phyloP scores from a whole-genome alignment of 2,888 invertebrate genomes.

The Tenthredo scrophulariae region DNA sequence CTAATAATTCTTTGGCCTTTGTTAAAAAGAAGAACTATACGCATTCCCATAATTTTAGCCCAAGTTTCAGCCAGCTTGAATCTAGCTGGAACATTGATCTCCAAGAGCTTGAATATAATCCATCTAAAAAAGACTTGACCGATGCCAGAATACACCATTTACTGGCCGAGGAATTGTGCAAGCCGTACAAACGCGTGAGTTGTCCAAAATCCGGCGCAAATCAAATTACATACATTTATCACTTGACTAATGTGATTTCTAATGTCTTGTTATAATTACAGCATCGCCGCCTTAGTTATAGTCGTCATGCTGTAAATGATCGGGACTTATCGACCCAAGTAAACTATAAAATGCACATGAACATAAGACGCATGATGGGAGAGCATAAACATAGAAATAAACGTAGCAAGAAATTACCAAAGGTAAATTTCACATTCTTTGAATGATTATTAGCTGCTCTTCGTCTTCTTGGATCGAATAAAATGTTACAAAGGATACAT shows the following conservation, averaged over 20 bases:
- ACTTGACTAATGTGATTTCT: slow-evolving; percentile 59
- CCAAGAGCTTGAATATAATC: slow-evolving; percentile 95
- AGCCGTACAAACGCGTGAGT: slow-evolving; percentile 92
- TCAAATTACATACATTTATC: not conserved
- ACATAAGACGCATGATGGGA: slow-evolving; percentile 91
- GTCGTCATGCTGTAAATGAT: slow-evolving; percentile 94
- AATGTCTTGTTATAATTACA: slow-evolving; percentile 73
- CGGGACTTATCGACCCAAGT: slow-evolving; percentile 91
- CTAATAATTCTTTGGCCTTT: not conserved
- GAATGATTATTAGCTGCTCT: not conserved
- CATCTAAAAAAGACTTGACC: slow-evolving; percentile 94
- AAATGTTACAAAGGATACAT: not conserved
- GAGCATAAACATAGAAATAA: slow-evolving; percentile 90
- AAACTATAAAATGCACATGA: slow-evolving; percentile 95
- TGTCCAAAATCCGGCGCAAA: not conserved
- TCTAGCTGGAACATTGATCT: slow-evolving; percentile 95
- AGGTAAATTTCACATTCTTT: slow-evolving; percentile 79
- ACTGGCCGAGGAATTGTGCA: slow-evolving; percentile 92
- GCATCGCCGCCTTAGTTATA: slow-evolving; percentile 95
- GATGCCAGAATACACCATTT: slow-evolving; percentile 97
- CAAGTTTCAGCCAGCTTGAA: slow-evolving; percentile 92
- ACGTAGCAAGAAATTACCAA: slow-evolving; percentile 91
- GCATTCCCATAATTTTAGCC: slow-evolving; percentile 80
- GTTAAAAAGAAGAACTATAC: not conserved
- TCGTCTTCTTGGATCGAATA: not conserved